Base-by-base conservation (phyloP, 2,797 vertebrate genomes). In the Gastrophryne carolinensis region DNA sequence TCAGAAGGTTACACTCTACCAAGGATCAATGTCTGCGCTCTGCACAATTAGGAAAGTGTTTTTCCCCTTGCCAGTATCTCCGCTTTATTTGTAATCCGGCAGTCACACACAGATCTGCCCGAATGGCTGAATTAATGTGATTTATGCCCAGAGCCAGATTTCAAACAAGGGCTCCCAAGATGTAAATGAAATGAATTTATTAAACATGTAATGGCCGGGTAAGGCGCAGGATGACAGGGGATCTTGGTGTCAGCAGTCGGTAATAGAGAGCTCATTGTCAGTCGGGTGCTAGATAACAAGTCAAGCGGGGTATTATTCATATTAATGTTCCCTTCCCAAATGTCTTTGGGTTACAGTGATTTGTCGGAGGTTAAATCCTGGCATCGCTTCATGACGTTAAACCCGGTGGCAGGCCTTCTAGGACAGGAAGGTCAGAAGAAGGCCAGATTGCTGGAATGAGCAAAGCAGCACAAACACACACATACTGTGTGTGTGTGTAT, bases 261-360 rank as follows among this genome's bases (percentile, higher is more conserved):
- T 88, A 90, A 90, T 85, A 87, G 87, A 84, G 79, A 53, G 8
- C 79, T 88, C 86, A 82, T 82, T 86, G 84, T 87, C 87, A 85
- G 74, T 85, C 85, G 85, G 81, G 82, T 82, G 72, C 86, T 83
- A 86, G 85, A 87, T 82, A 29, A 86, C 81, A 86, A 84, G 82
- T 87, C 83, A 87, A 89, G 86, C 80, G 82, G 84, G 88, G 82
- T 89, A 89, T 89, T 90, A 89, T 89, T 90, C 86, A 87, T 86
- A 87, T 89, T 90, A 87, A 88, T 83, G 85, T 85, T 82, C 83
- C 79, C 83, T 91, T 84, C 86, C 83, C 82, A 83, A 86, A 86
- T 81, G 75, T 79, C 82, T 81, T 73, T 68, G 80, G 84, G 72
- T 84, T 83, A 83, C 78, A 80, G 5, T 50, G 63, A 66, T 84